Evolutionary conservation across 2,888 invertebrate genomes (phyloP).

Genomic region (Physocephala rufipes): DNA sequence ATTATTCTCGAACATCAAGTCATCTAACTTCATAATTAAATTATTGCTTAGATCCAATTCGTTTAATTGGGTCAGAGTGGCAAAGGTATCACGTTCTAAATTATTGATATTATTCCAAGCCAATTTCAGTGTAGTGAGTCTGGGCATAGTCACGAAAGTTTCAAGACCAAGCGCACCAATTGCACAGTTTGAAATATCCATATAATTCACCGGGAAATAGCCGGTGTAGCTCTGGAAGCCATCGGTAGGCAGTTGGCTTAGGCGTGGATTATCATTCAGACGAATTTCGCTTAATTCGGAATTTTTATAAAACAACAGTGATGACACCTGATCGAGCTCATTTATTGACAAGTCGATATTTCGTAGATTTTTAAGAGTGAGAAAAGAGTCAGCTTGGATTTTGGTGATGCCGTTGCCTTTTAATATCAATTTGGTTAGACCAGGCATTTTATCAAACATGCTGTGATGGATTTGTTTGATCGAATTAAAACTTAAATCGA

Average conservation of each 20-base stretch:
- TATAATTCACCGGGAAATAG: slow-evolving; percentile 72
- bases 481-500: slow-evolving; percentile 76
- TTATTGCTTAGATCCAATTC: slow-evolving; percentile 80
- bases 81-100: slow-evolving; percentile 69
- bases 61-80: slow-evolving; percentile 70
- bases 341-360: slow-evolving; percentile 80
- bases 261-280: slow-evolving; percentile 75
- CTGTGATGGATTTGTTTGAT: slow-evolving; percentile 73
- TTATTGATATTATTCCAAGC: slow-evolving; percentile 74
- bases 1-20: slow-evolving; percentile 74
- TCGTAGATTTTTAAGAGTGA: slow-evolving; percentile 73
- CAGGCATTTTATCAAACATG: slow-evolving; percentile 73
- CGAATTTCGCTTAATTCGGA: slow-evolving; percentile 75
- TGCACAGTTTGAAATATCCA: slow-evolving; percentile 80
- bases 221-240: slow-evolving; percentile 73
- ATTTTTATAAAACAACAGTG: slow-evolving; percentile 76
- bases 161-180: slow-evolving; percentile 72
- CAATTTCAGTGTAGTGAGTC: slow-evolving; percentile 73
- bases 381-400: slow-evolving; percentile 76
- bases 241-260: slow-evolving; percentile 74
- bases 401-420: slow-evolving; percentile 76
- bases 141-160: slow-evolving; percentile 77
- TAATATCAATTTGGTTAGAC: slow-evolving; percentile 74
- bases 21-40: slow-evolving; percentile 71
- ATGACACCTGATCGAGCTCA: slow-evolving; percentile 73